Base-by-base conservation (phyloP, 2,113 vertebrate genomes). In the Echinops telfairi region DNA sequence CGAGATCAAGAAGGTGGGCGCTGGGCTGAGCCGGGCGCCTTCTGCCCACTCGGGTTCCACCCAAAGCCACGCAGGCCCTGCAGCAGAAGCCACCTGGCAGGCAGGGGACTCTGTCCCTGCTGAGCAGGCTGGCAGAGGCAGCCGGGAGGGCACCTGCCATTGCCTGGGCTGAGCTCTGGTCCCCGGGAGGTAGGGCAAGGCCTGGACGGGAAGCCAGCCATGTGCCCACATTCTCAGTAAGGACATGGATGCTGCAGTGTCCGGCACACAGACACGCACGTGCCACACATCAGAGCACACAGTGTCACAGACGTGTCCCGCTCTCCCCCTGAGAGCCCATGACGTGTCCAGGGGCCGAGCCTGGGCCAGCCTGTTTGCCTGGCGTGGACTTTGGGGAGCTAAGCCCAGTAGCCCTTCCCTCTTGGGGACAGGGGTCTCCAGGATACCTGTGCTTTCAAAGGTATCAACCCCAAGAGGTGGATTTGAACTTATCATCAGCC, bases 311-410 rank as follows among this genome's bases (percentile, higher is more conserved):
- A 40, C 64, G 1, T 62, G 60, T 62, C 60, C 60, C 10, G 47
- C 47, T 53, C 60, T 62, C 22, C 60, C 60, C 60, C 60, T 47
- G 22, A 17, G 60, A 62, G 16, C 60, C 60, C 60, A 62, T 62
- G 60, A 22, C 22, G 60, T 62, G 60, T 53, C 47, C 47, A 9
- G 47, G 40, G 40, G 40, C 40, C 40, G 40, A 40, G 40, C 40
- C 40, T 40, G 40, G 47, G 47, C 47, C 47, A 53, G 47, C 47
- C 47, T 53, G 47, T 53, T 53, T 3, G 33, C 1, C 40, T 5
- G 1, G 1, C 0, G 0, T 1, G 8, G 29, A 15, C 33, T 25
- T 0, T 10, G 3, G 6, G 58, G 83, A 23, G 66, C 47, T 12
- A 14, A 6, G 3, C 3, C 47, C 22, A 1, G 11, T 25, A 10